Percentiles rank a stretch among this genome's conserved stretches.
phyloP scores from a whole-genome alignment of 2,888 invertebrate species.

The Agrochola lota region DNA sequence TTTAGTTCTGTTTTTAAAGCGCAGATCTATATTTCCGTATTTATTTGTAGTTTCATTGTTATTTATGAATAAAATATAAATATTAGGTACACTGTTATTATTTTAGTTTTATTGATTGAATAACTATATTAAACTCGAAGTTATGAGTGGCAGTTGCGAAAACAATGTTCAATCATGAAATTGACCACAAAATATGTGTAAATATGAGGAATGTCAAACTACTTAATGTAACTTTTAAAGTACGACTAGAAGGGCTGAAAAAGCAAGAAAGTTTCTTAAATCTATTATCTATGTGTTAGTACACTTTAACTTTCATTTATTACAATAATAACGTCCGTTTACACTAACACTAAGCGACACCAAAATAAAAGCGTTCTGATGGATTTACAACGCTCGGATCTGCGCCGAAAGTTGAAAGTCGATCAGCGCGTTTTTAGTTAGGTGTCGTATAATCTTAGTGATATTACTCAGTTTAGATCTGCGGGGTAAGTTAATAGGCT shows the following conservation, averaged over 20 bases:
- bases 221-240: background rate
- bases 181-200: constrained; percentile 48
- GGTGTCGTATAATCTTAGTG: background rate
- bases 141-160: background rate
- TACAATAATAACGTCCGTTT: background rate
- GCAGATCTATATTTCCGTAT: constrained; percentile 57
- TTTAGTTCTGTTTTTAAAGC: constrained; percentile 47
- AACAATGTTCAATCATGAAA: constrained; percentile 12
- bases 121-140: background rate
- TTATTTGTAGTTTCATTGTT: constrained; percentile 47
- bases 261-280: constrained; percentile 19
- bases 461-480: constrained; percentile 1
- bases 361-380: background rate
- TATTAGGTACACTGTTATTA: constrained; percentile 29
- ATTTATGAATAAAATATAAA: constrained; percentile 46
- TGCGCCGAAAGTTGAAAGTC: no score
- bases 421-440: background rate
- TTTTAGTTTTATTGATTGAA: constrained; percentile 36
- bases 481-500: background rate
- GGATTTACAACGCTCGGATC: background rate
- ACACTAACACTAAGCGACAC: background rate
- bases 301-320: constrained; percentile 4
- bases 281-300: constrained; percentile 6
- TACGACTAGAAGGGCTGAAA: constrained; percentile 17
- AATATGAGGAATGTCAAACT: constrained; percentile 17